Percentiles rank a stretch among this genome's conserved stretches.
These are phyloP conservation scores for Onchidella celtica DNA, from an alignment of 2,888 invertebrate species.

Conservation along the genomic window DNA sequence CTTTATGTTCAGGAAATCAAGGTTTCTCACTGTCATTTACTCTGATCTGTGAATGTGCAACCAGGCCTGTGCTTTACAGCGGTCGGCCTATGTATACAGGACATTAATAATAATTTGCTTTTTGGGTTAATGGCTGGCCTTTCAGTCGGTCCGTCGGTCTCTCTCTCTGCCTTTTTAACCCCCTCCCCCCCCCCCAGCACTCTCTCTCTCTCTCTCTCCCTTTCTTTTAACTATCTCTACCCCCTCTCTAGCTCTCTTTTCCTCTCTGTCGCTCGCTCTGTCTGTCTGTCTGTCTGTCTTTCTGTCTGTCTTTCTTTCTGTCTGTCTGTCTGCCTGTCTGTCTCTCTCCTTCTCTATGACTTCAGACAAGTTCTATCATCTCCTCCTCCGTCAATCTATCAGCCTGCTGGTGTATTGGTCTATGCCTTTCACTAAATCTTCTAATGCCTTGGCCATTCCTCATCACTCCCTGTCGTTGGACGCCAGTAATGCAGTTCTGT, in stretches of 20 bases:
- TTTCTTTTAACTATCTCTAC: not conserved
- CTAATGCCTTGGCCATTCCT: too few species aligned
- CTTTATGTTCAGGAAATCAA: too few species aligned
- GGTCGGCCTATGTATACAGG: too few species aligned
- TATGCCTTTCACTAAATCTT: too few species aligned
- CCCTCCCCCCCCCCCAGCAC: not conserved
- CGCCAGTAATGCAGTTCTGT: too few species aligned
- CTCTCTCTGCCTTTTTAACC: not conserved
- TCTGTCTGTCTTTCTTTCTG: not conserved
- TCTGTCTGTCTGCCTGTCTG: not conserved
- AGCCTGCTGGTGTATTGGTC: not conserved
- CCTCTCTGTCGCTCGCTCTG: not conserved
- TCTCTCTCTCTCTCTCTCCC: not conserved
- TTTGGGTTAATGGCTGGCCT: too few species aligned
- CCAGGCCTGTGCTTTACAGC: too few species aligned
- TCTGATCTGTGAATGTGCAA: too few species aligned
- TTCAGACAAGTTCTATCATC: not conserved
- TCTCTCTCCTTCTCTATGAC: constrained; percentile 13
- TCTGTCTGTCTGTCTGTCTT: not conserved
- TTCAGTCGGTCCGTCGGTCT: not conserved
- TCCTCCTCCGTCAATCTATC: not conserved
- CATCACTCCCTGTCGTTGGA: too few species aligned
- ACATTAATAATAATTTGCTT: too few species aligned
- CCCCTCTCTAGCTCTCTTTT: not conserved
- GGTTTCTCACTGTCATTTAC: too few species aligned